Conservation (phyloP, 2,113 vertebrate species). For the Platysternon megacephalum region DNA sequence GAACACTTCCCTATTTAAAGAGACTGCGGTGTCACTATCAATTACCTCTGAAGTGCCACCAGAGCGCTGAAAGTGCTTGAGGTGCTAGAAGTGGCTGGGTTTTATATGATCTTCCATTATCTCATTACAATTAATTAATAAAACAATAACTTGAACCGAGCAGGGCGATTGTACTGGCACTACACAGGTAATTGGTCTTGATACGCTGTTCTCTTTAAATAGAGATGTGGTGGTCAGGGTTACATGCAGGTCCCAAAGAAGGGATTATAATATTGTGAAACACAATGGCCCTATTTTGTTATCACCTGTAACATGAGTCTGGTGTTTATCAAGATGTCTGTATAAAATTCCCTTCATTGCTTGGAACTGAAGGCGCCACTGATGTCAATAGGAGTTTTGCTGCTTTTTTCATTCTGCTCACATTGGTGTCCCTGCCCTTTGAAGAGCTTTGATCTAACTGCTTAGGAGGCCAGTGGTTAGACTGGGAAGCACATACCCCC, state of each 20-base stretch:
- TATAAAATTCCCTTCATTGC: neutral
- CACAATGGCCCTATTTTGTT: neutral
- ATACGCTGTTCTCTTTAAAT: neutral
- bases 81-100: neutral
- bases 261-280: neutral
- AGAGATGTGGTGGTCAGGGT: rapidly evolving
- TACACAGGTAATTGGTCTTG: neutral
- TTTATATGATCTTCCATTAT: constrained; percentile 26
- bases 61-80: neutral
- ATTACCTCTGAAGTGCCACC: neutral
- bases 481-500: neutral
- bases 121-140: constrained; percentile 36
- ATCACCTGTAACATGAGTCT: rapidly evolving
- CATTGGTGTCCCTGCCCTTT: neutral
- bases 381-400: neutral
- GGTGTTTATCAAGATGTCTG: neutral
- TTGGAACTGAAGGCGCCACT: neutral
- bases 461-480: neutral
- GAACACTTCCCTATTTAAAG: neutral
- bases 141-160: neutral
- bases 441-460: neutral
- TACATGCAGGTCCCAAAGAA: neutral
- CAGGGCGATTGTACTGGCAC: neutral
- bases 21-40: neutral
- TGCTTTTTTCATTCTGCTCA: neutral